These are phyloP conservation scores for Pitta sordida DNA, from an alignment of 2,113 vertebrate species.

Conservation along the genomic window DNA sequence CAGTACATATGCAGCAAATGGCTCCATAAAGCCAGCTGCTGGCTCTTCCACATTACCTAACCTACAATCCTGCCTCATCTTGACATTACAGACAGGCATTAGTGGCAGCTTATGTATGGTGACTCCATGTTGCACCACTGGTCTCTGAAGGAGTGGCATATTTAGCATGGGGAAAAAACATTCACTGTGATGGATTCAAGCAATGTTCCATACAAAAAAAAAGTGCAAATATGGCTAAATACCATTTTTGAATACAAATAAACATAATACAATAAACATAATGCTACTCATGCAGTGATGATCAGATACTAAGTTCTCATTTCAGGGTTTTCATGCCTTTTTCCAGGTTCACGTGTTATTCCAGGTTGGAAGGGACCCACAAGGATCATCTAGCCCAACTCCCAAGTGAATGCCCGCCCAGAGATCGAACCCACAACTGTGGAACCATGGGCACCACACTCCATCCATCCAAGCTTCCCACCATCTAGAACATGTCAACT, in stretches of 20 bases:
- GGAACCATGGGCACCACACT: no score
- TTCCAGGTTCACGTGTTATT: no score
- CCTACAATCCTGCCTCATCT: background rate
- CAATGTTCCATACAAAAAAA: background rate
- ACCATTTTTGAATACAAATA: background rate
- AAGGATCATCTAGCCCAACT: no score
- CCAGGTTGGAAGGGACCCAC: no score
- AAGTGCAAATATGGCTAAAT: background rate
- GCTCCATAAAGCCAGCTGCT: background rate
- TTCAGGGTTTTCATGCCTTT: background rate
- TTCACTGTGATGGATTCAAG: background rate
- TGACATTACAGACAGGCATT: background rate
- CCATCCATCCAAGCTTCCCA: no score
- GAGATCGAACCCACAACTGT: no score
- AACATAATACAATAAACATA: background rate
- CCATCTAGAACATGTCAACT: no score
- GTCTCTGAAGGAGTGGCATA: background rate
- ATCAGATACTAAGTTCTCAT: background rate
- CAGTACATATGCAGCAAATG: background rate
- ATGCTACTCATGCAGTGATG: background rate
- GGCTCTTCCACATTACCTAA: background rate
- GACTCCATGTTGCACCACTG: accelerated
- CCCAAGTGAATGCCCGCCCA: no score
- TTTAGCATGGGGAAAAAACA: background rate
- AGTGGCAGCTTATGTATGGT: background rate